A percentile compares a stretch with the other conserved stretches of the same genome.
These are phyloP conservation scores for Empidonax traillii DNA, from an alignment of 2,113 vertebrate species.

Conservation along the genomic window DNA sequence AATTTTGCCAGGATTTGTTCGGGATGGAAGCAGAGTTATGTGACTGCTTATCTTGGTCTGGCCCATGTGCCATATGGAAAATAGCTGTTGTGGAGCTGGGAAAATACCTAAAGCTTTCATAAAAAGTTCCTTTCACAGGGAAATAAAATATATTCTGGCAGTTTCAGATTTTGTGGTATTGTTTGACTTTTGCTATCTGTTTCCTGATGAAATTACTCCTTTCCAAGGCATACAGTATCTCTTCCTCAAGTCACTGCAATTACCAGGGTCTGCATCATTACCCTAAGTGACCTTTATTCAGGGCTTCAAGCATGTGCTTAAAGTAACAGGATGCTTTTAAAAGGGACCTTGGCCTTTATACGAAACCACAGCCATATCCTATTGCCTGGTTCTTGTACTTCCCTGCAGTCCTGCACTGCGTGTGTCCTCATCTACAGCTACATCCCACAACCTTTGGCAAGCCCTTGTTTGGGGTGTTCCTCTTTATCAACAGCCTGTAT, in stretches of 20 bases:
- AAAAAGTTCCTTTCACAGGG: neutral
- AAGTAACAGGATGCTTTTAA: neutral
- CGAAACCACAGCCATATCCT: fast-evolving
- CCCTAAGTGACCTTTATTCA: neutral
- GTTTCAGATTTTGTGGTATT: neutral
- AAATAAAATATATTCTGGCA: neutral
- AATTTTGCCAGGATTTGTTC: neutral
- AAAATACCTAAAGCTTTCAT: neutral
- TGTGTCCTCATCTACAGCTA: fast-evolving
- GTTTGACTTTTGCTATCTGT: neutral
- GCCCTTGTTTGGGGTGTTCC: neutral
- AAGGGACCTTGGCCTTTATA: neutral
- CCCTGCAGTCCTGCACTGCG: fast-evolving
- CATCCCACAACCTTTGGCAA: too few species aligned
- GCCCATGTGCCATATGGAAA: fast-evolving
- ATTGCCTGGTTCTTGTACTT: neutral
- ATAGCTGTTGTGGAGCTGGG: neutral
- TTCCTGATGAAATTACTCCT: neutral
- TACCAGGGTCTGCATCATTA: neutral
- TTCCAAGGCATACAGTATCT: neutral
- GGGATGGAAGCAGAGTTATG: neutral
- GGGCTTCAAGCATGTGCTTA: neutral
- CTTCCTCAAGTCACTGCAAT: neutral
- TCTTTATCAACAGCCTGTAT: neutral
- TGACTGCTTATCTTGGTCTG: neutral